A percentile compares a stretch with the other conserved stretches of the same genome.
These are phyloP conservation scores for Macropodus opercularis DNA, from an alignment of 2,797 vertebrate genomes.

Conservation along the genomic window DNA sequence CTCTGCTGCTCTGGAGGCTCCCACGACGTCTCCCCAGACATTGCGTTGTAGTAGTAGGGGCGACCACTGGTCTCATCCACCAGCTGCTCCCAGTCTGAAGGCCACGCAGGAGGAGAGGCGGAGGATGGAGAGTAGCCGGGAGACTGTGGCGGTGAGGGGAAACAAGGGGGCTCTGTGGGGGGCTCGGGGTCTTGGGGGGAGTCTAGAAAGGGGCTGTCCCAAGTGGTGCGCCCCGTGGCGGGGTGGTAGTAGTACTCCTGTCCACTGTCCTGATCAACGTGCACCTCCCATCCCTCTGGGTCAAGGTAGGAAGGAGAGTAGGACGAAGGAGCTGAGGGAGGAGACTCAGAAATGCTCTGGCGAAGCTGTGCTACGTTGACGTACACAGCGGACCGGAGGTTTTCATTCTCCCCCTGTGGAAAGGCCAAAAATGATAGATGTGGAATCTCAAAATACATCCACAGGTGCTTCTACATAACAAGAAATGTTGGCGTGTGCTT, in stretches of 20 bases:
- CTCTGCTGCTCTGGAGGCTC: slow-evolving; percentile 82
- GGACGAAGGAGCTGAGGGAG: slow-evolving; percentile 25
- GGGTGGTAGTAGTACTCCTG: slow-evolving; percentile 92
- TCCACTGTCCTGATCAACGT: slow-evolving; percentile 87
- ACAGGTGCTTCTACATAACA: slow-evolving; percentile 1
- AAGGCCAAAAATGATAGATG: not conserved
- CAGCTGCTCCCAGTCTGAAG: slow-evolving; percentile 87
- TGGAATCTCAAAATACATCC: not conserved
- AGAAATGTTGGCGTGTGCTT: not conserved
- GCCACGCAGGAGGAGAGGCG: slow-evolving; percentile 64
- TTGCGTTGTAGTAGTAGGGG: slow-evolving; percentile 90
- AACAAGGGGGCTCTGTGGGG: slow-evolving; percentile 27
- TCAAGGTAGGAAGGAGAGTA: slow-evolving; percentile 61
- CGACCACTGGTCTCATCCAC: slow-evolving; percentile 87
- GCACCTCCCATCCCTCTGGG: slow-evolving; percentile 87
- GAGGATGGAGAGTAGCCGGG: slow-evolving; percentile 54
- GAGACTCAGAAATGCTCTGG: slow-evolving; percentile 43
- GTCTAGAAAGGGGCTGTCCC: slow-evolving; percentile 87
- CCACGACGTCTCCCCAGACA: slow-evolving; percentile 92
- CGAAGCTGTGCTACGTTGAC: slow-evolving; percentile 87
- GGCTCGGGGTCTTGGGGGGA: slow-evolving; percentile 53
- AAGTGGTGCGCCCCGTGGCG: slow-evolving; percentile 88
- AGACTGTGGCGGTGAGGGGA: slow-evolving; percentile 68
- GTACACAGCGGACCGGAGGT: slow-evolving; percentile 78
- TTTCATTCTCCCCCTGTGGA: slow-evolving; percentile 72